A percentile compares a stretch with the other conserved stretches of the same genome.
These are phyloP conservation scores for Rhynchotus rufescens DNA, from an alignment of 2,797 vertebrate species.

Conservation along the genomic window DNA sequence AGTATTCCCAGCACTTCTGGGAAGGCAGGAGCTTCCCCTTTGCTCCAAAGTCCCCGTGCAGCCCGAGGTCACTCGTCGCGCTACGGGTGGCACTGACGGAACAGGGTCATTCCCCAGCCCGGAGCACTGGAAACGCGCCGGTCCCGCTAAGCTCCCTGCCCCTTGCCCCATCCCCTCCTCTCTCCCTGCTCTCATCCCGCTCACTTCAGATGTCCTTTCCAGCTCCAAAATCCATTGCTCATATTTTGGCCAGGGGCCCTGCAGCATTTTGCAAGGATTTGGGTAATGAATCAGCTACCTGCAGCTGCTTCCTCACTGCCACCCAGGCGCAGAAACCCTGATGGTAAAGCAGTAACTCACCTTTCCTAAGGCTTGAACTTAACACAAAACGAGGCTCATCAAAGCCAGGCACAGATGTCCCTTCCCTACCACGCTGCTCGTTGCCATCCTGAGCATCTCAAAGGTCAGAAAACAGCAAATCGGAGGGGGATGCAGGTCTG, in stretches of 20 bases:
- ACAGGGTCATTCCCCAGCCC: background rate
- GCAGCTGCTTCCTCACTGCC: slow-evolving; percentile 76
- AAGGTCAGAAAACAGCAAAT: background rate
- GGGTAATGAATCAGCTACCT: slow-evolving; percentile 75
- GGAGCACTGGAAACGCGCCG: slow-evolving; percentile 69
- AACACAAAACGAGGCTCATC: background rate
- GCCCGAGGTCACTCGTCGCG: background rate
- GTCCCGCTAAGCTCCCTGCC: slow-evolving; percentile 57
- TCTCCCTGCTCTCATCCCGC: background rate
- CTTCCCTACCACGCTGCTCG: background rate
- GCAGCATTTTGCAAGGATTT: slow-evolving; percentile 50
- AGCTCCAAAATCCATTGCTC: slow-evolving; percentile 68
- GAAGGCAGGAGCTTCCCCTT: background rate
- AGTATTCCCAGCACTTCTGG: background rate
- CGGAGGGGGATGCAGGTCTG: background rate
- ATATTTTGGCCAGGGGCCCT: slow-evolving; percentile 58
- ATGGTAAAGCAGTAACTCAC: slow-evolving; percentile 50
- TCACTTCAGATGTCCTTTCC: slow-evolving; percentile 24
- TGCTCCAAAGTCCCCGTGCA: background rate
- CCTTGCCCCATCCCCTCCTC: background rate
- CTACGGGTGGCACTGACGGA: background rate
- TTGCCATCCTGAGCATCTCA: background rate
- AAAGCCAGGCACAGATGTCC: background rate
- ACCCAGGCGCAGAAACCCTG: slow-evolving; percentile 74
- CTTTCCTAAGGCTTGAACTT: background rate